These are phyloP conservation scores for Nemoura dubitans DNA, from an alignment of 2,888 invertebrate species.

Conservation along the genomic window DNA sequence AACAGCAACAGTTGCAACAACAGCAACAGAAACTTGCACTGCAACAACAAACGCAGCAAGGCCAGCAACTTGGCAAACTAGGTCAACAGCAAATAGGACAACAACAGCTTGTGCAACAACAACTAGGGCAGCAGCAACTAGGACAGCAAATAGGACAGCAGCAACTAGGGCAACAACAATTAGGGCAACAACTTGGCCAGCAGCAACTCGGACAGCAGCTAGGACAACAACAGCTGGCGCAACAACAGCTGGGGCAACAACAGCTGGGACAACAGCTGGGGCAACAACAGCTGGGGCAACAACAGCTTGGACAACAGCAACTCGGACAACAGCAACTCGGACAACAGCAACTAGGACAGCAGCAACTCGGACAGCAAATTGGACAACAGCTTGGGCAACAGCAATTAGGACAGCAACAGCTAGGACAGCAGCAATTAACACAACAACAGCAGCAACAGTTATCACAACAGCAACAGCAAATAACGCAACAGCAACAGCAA, in stretches of 20 bases:
- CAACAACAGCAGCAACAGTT: slow-evolving; percentile 54
- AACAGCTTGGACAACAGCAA: slow-evolving; percentile 14
- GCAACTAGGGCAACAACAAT: slow-evolving; percentile 41
- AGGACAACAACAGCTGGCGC: slow-evolving; percentile 60
- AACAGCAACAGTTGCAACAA: slow-evolving; percentile 43
- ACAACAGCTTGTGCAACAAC: slow-evolving; percentile 58
- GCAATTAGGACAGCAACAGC: slow-evolving; percentile 60
- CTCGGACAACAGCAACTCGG: slow-evolving; percentile 26
- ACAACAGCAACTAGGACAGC: slow-evolving; percentile 43
- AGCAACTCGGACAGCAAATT: slow-evolving; percentile 43
- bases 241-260: slow-evolving; percentile 63
- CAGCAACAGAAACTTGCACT: slow-evolving; percentile 39
- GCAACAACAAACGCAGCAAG: slow-evolving; percentile 44
- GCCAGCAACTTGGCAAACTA: slow-evolving; percentile 38
- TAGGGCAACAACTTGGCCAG: slow-evolving; percentile 57
- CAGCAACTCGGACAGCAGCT: slow-evolving; percentile 46
- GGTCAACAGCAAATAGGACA: slow-evolving; percentile 51
- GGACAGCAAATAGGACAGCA: slow-evolving; percentile 39
- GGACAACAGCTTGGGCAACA: slow-evolving; percentile 54
- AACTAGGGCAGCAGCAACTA: slow-evolving; percentile 25
- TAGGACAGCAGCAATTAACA: slow-evolving; percentile 63
- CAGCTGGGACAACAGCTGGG: slow-evolving; percentile 63
- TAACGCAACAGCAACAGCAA: slow-evolving; percentile 50
- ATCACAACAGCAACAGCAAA: slow-evolving; percentile 51
- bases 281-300: slow-evolving; percentile 48